Evolutionary conservation across 2,888 invertebrate genomes (phyloP), one percentile per base, ranked within the genome.

Genomic region (Stenurella melanura): DNA sequence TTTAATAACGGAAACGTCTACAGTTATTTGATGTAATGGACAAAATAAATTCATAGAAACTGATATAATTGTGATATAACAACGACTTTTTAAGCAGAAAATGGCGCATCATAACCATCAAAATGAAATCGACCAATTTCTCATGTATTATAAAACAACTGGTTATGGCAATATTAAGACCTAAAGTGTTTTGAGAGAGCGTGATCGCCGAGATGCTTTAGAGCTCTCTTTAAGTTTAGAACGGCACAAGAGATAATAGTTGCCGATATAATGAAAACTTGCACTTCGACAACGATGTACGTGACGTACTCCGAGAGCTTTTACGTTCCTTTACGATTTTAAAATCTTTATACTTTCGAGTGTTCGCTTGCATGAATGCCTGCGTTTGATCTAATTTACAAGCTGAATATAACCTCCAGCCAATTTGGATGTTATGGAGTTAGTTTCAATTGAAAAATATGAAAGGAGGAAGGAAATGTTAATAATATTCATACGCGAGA

Each of bases 261-360:
- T 73, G 38, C 56, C 73, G 30, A 66, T 73, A 73, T 73, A 73
- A 73, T 73, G 73, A 73, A 73, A 73, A 73, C 66, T 66, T 73
- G 73, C 57, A 57, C 73, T 64, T 73, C 73, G 64, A 64, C 64
- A 66, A 66, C 64, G 56, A 54, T 38, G 73, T 73, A 73, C 73
- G 73, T 73, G 73, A 73, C 56, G 66, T 56, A 56, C 73, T 56
- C n/a, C 15, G n/a, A 73, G 30, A 63, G 73, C 56, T 73, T 69
- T 38, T 26, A 54, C 38, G 57, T 26, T 69, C 19, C 57, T 56
- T 67, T 69, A 19, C 34, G 17, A 12, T 69, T 69, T 69, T 58
- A 57, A 58, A 69, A 57, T 57, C 69, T 69, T 15, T 69, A 68
- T 68, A 57, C 17, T 21, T 69, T 34, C 30, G 54, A 67, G 19